A percentile compares a stretch with the other conserved stretches of the same genome.
Conservation (phyloP, 1,140 invertebrate genomes). For the Daktulosphaira vitifoliae region DNA sequence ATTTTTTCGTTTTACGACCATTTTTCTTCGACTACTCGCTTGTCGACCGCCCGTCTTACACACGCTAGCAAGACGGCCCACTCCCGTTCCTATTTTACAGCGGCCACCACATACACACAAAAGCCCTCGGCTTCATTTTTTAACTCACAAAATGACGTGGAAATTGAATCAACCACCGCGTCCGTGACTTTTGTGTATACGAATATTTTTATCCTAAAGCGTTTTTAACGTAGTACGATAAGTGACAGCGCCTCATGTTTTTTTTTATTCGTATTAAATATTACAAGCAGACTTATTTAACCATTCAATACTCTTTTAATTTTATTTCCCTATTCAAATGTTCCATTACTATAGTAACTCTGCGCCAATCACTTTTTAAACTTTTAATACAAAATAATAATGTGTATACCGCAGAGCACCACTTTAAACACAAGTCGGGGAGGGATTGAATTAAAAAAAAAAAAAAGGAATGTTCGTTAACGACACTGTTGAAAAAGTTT, state of each 20-base stretch:
- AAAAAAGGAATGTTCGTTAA: conserved; percentile 13
- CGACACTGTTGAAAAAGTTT: conserved; percentile 18
- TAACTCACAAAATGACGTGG: conserved; percentile 29
- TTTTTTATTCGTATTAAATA: not conserved
- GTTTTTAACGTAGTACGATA: conserved; percentile 4
- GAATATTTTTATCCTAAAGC: not conserved
- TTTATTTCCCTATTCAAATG: no score
- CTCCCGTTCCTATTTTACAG: not conserved
- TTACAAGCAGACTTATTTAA: not conserved
- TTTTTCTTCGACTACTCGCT: conserved; percentile 18
- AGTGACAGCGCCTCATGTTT: not conserved
- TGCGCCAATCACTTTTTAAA: not conserved
- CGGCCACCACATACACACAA: not conserved
- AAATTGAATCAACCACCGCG: conserved; percentile 16
- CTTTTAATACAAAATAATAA: not conserved
- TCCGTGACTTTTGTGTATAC: conserved; percentile 11
- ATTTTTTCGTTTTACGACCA: conserved; percentile 33
- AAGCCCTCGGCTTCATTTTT: conserved; percentile 16
- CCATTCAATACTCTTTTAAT: no score
- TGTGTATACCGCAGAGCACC: no score
- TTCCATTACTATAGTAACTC: no score
- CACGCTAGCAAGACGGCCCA: not conserved
- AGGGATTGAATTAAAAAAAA: not conserved
- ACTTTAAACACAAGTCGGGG: no score
- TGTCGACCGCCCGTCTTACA: not conserved